phyloP scores from a whole-genome alignment of 1,140 invertebrate genomes.

The Drosophila gunungcola region DNA sequence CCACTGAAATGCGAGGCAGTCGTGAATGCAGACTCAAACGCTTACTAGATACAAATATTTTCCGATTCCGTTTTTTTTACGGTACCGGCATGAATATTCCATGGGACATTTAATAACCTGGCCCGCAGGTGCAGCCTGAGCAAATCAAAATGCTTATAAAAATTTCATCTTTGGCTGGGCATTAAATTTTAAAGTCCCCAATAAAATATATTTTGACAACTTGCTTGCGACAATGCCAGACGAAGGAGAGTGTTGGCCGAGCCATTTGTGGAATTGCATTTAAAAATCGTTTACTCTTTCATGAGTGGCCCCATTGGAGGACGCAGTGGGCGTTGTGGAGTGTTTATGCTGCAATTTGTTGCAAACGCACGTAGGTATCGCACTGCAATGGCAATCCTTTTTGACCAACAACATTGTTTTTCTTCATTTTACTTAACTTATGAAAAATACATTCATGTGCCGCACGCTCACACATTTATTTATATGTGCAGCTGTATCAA shows the following conservation, averaged over 20 bases:
- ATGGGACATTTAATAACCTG: constrained; percentile 62
- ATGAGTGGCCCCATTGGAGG: constrained; percentile 30
- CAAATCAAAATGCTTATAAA: constrained; percentile 74
- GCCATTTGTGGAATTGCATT: constrained; percentile 66
- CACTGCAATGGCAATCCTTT: constrained; percentile 38
- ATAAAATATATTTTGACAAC: constrained; percentile 47
- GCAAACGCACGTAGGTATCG: constrained; percentile 49
- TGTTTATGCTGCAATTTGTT: constrained; percentile 60
- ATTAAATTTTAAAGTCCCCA: constrained; percentile 57
- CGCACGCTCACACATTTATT: constrained; percentile 11
- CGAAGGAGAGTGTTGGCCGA: constrained; percentile 4
- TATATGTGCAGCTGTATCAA: neutral
- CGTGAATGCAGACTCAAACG: constrained; percentile 23
- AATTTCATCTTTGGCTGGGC: constrained; percentile 56
- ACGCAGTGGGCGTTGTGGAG: neutral
- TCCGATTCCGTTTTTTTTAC: constrained; percentile 27
- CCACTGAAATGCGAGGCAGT: constrained; percentile 5
- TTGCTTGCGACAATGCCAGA: constrained; percentile 30
- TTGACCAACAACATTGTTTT: constrained; percentile 49
- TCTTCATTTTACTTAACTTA: constrained; percentile 40
- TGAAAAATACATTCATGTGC: constrained; percentile 37
- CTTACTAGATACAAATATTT: constrained; percentile 24
- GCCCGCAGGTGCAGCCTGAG: constrained; percentile 38
- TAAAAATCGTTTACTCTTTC: constrained; percentile 74
- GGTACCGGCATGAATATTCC: constrained; percentile 62